Base-by-base conservation (phyloP, 2,888 invertebrate genomes). In the Phyllotreta cruciferae region DNA sequence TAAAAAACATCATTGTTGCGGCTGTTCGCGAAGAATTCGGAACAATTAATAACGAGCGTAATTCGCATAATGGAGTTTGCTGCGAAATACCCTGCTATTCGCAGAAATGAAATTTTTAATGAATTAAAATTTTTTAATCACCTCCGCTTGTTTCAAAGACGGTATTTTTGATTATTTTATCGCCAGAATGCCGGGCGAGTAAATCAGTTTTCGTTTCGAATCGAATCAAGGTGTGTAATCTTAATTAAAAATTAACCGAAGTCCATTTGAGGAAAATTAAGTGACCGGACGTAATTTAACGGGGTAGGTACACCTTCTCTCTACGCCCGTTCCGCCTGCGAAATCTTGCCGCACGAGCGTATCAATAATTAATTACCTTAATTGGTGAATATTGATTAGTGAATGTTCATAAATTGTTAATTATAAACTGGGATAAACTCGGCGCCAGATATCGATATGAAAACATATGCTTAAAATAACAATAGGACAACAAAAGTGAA, bases 341-440 rank as follows among this genome's bases (percentile, higher is more conserved):
- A 64, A 67, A 70, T 71, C 69, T 69, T 66, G 62, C 70, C 70
- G 53, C 70, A 68, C 54, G 57, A 42, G 58, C 60, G 60, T 71
- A 71, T 66, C 66, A 66, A 67, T 71, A 73, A 75, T 75, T 75
- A 74, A 75, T 74, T 73, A 71, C 62, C 71, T 64, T 73, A 74
- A 75, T 73, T 73, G 73, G 64, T 67, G 68, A 69, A 67, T 68
- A 72, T 70, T 72, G 72, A 74, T 73, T 71, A 66, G 10, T 0
- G 14, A 56, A 70, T 66, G 63, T 62, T 70, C 70, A 71, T 72
- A 67, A 71, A 70, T 70, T 66, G 68, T 71, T 72, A 74, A 74
- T 73, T 73, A 73, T 67, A 8, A 24, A 42, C 37, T 14, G 6
- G 13, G 14, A 14, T 52, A 54, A n/a, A 6, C 41, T 56, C 24